Evolutionary conservation across 2,113 vertebrate species (phyloP).

Genomic region (Lepidothrix coronata): DNA sequence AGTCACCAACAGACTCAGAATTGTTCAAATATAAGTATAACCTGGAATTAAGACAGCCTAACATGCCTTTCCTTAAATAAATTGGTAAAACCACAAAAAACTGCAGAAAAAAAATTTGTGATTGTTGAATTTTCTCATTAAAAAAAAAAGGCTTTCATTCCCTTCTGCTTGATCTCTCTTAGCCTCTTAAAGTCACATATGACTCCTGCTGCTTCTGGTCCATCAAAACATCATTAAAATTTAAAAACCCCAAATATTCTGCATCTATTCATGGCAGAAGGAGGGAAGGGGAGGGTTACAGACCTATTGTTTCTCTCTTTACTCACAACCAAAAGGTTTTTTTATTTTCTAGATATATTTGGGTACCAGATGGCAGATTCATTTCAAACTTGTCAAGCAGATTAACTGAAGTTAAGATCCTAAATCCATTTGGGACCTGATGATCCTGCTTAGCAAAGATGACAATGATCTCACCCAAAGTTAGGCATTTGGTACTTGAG

Average conservation of each 20-base stretch:
- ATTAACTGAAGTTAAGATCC: constrained; percentile 21
- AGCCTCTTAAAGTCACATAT: not conserved
- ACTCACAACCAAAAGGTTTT: not conserved
- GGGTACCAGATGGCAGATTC: constrained; percentile 16
- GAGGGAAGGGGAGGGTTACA: not conserved
- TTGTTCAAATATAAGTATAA: not conserved
- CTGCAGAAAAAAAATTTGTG: accelerated
- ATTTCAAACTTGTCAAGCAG: constrained; percentile 19
- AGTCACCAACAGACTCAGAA: not conserved
- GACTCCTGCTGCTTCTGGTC: not conserved
- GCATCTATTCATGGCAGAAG: not conserved
- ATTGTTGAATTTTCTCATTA: not conserved
- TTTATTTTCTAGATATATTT: constrained; percentile 12
- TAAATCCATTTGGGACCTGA: not conserved
- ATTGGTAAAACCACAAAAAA: not conserved
- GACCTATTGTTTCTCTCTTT: not conserved
- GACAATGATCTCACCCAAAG: not conserved
- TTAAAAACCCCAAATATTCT: not conserved
- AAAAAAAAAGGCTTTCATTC: not conserved
- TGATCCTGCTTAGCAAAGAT: not conserved
- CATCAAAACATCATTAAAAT: not conserved
- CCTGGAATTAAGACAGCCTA: not conserved
- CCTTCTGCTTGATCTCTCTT: not conserved
- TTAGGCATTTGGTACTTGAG: not conserved
- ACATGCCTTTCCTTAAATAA: not conserved